These are phyloP conservation scores for Cyphomyrus discorhynchus DNA, from an alignment of 2,113 vertebrate genomes.

Conservation along the genomic window DNA sequence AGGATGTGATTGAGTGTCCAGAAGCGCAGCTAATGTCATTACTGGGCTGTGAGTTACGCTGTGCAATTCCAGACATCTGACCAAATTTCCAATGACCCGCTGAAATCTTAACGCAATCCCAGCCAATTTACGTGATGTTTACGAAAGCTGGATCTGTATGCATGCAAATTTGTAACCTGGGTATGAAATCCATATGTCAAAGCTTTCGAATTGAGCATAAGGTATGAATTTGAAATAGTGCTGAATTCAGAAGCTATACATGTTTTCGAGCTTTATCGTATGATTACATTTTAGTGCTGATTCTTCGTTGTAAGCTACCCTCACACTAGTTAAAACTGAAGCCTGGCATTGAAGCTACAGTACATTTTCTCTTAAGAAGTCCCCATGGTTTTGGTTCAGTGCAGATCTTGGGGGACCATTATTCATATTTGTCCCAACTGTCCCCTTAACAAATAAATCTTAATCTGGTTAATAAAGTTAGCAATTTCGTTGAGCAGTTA, in stretches of 20 bases:
- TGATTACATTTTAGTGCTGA: neutral
- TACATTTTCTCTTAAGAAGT: neutral
- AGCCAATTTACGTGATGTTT: neutral
- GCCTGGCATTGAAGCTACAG: neutral
- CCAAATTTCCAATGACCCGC: neutral
- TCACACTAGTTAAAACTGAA: neutral
- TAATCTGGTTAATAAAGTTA: neutral
- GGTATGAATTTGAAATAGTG: neutral
- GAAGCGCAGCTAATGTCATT: neutral
- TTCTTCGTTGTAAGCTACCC: neutral
- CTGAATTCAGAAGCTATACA: neutral
- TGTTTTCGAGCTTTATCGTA: neutral
- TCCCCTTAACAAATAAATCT: neutral
- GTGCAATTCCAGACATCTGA: neutral
- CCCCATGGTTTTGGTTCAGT: neutral
- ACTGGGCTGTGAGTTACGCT: neutral
- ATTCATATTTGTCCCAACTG: neutral
- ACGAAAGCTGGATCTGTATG: neutral
- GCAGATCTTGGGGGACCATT: neutral
- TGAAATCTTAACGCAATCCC: neutral
- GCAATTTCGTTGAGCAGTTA: neutral
- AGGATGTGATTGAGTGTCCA: neutral
- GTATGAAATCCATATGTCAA: neutral
- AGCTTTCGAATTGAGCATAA: neutral
- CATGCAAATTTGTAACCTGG: neutral